These are phyloP conservation scores for Anoplophora glabripennis DNA, from an alignment of 1,140 invertebrate genomes.

Conservation along the genomic window DNA sequence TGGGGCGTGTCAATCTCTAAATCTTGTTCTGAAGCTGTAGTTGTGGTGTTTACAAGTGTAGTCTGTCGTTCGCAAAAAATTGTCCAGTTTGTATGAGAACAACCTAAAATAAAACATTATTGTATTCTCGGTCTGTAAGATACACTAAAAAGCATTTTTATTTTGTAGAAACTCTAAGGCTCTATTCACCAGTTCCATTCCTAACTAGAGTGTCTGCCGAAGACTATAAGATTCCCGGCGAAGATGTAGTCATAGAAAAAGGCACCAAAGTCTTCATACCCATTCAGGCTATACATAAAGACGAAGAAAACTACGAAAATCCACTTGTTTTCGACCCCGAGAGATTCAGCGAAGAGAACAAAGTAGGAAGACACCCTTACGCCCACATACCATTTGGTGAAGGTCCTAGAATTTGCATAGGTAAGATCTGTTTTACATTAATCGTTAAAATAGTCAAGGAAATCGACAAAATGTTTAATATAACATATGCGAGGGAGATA, in stretches of 20 bases:
- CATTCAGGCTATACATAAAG: conserved; percentile 49
- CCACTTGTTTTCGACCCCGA: conserved; percentile 64
- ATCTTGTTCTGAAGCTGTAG: too few relatives aligned
- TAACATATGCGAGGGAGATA: too few relatives aligned
- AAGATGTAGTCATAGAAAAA: conserved; percentile 43
- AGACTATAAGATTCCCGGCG: conserved; percentile 39
- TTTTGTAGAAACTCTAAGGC: conserved; percentile 50
- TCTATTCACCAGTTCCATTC: conserved; percentile 46
- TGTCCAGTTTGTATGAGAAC: too few relatives aligned
- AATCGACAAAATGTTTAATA: too few relatives aligned
- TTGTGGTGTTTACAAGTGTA: too few relatives aligned
- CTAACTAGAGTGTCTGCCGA: conserved; percentile 33
- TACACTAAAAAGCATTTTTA: too few relatives aligned
- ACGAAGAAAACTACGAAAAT: conserved; percentile 60
- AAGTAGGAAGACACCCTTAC: not conserved
- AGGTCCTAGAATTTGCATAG: not conserved
- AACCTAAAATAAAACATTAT: too few relatives aligned
- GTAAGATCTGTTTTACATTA: not conserved
- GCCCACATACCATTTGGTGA: conserved; percentile 3
- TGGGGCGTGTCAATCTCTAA: too few relatives aligned
- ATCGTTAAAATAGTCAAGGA: too few relatives aligned
- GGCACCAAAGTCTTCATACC: conserved; percentile 51
- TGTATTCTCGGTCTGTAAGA: too few relatives aligned
- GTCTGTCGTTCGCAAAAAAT: too few relatives aligned
- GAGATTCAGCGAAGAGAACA: conserved; percentile 50